These are phyloP conservation scores for Caenorhabditis briggsae DNA, from an alignment of 1,140 invertebrate species.

Conservation along the genomic window DNA sequence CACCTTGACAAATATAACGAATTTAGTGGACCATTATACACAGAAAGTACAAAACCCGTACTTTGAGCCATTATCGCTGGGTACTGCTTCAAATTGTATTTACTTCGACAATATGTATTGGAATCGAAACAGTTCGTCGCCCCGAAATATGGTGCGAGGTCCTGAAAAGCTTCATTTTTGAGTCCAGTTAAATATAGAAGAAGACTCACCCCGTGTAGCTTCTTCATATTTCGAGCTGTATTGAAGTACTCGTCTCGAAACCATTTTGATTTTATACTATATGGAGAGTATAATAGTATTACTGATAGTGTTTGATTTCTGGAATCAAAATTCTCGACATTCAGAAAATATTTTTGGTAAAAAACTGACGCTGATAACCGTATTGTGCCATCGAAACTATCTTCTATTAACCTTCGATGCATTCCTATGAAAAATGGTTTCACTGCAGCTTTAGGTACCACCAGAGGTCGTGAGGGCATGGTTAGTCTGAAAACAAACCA, in stretches of 20 bases:
- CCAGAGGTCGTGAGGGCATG: neutral
- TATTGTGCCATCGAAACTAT: slow-evolving; percentile 12
- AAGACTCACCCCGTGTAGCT: slow-evolving; percentile 1
- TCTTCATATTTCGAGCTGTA: neutral
- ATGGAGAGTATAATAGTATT: slow-evolving; percentile 22
- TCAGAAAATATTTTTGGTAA: neutral
- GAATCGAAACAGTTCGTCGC: slow-evolving; percentile 1
- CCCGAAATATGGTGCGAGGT: slow-evolving; percentile 1
- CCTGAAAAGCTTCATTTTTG: neutral
- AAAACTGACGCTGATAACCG: neutral
- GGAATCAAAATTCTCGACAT: neutral
- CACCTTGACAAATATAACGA: neutral
- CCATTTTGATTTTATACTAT: slow-evolving; percentile 2
- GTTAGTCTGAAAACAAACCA: too few species aligned
- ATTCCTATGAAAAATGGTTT: slow-evolving; percentile 14
- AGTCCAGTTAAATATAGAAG: neutral
- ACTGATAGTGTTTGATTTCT: slow-evolving; percentile 20
- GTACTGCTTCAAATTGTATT: slow-evolving; percentile 35
- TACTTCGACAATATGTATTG: slow-evolving; percentile 5
- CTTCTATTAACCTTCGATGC: slow-evolving; percentile 8
- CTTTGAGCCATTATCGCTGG: slow-evolving; percentile 36
- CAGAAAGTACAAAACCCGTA: neutral
- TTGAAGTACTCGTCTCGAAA: slow-evolving; percentile 13
- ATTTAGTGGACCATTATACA: slow-evolving; percentile 10
- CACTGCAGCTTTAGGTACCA: neutral